A percentile compares a stretch with the other conserved stretches of the same genome.
Conservation (phyloP, 1,140 invertebrate species). For the Littorina saxatilis region DNA sequence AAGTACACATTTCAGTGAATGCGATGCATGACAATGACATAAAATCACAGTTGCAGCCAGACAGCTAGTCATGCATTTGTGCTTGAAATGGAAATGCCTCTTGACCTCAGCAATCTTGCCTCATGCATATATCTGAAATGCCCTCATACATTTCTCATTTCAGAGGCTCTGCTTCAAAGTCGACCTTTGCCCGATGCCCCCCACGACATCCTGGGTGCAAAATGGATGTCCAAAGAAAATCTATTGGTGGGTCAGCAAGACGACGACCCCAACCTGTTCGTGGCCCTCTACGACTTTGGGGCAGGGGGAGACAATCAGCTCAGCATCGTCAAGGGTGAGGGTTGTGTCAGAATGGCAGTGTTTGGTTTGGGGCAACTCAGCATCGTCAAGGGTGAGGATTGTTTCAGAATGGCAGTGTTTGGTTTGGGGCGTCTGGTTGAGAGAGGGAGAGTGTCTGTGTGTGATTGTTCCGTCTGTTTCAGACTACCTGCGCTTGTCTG, state of each 20-base stretch:
- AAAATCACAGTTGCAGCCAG: too few species aligned
- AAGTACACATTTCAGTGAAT: too few species aligned
- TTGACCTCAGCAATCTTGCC: too few species aligned
- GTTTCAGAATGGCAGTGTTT: not conserved
- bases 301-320: conserved; percentile 97
- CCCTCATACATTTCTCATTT: conserved; percentile 43
- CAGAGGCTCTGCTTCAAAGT: conserved; percentile 94
- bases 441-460: not conserved
- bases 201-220: conserved; percentile 64
- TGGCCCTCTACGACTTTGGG: conserved; percentile 99
- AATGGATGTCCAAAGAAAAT: conserved; percentile 98
- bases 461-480: too few species aligned
- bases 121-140: too few species aligned
- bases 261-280: conserved; percentile 90
- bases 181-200: conserved; percentile 66
- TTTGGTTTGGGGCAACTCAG: conserved; percentile 74
- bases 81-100: too few species aligned
- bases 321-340: conserved; percentile 93
- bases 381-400: conserved; percentile 91
- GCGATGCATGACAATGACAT: too few species aligned
- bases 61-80: too few species aligned
- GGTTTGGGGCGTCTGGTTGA: not conserved
- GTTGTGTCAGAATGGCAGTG: not conserved
- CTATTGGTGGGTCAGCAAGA: conserved; percentile 87
- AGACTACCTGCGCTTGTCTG: too few species aligned